Base-by-base conservation (phyloP, 2,797 vertebrate genomes). In the Acridotheres tristis region DNA sequence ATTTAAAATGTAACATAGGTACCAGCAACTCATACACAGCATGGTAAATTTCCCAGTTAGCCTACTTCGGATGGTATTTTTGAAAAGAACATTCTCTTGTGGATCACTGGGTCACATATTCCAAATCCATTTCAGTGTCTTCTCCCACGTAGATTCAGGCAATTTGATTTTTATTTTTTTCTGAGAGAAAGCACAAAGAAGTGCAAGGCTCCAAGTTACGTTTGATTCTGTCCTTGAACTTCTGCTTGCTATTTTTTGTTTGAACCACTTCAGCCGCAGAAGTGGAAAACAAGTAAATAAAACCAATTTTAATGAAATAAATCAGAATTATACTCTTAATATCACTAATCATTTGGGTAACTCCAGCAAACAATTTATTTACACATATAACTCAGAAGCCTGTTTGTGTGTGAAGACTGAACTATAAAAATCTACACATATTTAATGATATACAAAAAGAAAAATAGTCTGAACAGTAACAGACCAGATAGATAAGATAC, bases 371-470 rank as follows among this genome's bases (percentile, higher is more conserved):
- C 13, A 80, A 53, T 11, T 38, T 78, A 67, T 26, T 19, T 50
- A 32, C 0, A 0, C 45, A 40, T 22, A 36, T 65, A 82, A 82
- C 26, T 19, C 25, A 21, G 0, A 2, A 51, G 21, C 7, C 40
- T 67, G 9, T 66, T 50, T 79, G 5, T 50, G 17, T 65, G 32
- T 83, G 53, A 88, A 88, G 34, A 73, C 5, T 45, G 50, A 93
- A 22, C 25, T 83, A 29, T 20, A 83, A 8, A 68, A 69, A 71
- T 74, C 21, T 17, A 54, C 7, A 59, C 17, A 48, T n/a, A 71
- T 69, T 63, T 80, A 55, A 76, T 38, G 10, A 61, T 8, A 82
- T 7, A 29, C 32, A 45, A 63, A 30, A 7, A 51, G 25, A 75
- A 88, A 89, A 79, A 73, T n/a, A 6, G 4, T 81, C 16, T 77